Conservation (phyloP, 2,888 invertebrate genomes). For the Stegophylla sp. region DNA sequence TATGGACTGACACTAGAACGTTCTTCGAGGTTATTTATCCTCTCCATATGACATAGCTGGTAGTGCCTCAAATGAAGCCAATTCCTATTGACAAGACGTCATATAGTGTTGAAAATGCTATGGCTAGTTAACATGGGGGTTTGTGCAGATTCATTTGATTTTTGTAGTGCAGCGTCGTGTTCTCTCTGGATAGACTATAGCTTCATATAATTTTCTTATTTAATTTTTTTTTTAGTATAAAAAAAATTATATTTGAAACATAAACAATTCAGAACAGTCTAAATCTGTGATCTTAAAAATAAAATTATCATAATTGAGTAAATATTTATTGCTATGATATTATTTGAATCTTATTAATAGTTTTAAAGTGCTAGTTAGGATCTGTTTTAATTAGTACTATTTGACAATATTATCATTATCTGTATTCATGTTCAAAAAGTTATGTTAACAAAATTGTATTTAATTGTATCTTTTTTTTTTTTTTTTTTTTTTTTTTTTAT, state of each 20-base stretch:
- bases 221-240: constrained; percentile 25
- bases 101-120: too few relatives aligned
- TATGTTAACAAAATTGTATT: constrained; percentile 54
- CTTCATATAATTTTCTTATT: constrained; percentile 46
- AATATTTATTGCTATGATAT: constrained; percentile 38
- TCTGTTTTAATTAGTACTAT: constrained; percentile 22
- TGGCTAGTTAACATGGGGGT: too few relatives aligned
- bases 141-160: too few relatives aligned
- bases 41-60: too few relatives aligned
- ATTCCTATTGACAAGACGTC: too few relatives aligned
- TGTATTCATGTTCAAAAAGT: constrained; percentile 49
- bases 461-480: too few relatives aligned
- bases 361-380: neutral
- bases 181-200: too few relatives aligned
- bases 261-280: constrained; percentile 55
- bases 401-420: constrained; percentile 30
- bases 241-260: constrained; percentile 43
- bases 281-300: constrained; percentile 59
- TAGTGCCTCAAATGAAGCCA: too few relatives aligned
- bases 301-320: constrained; percentile 41
- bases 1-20: too few relatives aligned
- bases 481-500: too few relatives aligned
- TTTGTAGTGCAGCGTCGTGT: too few relatives aligned
- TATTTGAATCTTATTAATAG: constrained; percentile 25
- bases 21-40: too few relatives aligned